Percentiles rank a stretch among this genome's conserved stretches.
Conservation (phyloP, 2,888 invertebrate genomes). For the Aricia artaxerxes region DNA sequence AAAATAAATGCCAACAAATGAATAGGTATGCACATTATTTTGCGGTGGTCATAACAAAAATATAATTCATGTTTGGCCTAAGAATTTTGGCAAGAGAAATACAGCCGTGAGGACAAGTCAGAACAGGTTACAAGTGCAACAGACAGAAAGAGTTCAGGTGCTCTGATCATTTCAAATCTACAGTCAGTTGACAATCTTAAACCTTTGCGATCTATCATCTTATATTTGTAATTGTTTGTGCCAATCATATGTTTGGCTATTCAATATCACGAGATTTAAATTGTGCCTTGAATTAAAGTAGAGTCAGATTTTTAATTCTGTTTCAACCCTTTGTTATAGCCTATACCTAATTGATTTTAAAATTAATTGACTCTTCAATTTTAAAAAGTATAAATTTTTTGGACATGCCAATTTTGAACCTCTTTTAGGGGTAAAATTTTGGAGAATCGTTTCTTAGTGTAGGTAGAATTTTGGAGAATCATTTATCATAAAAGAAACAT, state of each 20-base stretch:
- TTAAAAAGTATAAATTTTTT: no score
- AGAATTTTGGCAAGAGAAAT: slow-evolving; percentile 15
- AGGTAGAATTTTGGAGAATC: no score
- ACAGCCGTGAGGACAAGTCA: slow-evolving; percentile 26
- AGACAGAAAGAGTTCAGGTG: slow-evolving; percentile 25
- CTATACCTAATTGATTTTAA: no score
- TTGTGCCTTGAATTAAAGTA: no score
- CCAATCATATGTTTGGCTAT: not conserved
- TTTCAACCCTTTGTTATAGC: no score
- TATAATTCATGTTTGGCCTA: slow-evolving; percentile 25
- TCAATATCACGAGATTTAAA: not conserved
- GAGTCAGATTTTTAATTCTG: no score
- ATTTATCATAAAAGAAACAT: no score
- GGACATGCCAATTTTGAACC: no score
- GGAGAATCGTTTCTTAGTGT: no score
- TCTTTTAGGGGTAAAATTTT: no score
- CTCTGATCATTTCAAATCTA: not conserved
- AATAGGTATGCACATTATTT: not conserved
- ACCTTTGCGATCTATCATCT: not conserved
- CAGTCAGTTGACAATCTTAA: slow-evolving; percentile 12
- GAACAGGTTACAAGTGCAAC: slow-evolving; percentile 6
- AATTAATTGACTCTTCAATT: no score
- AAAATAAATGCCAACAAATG: not conserved
- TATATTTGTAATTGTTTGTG: not conserved
- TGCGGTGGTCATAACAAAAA: not conserved